phyloP scores from a whole-genome alignment of 2,113 vertebrate genomes.

The Cebidichthys violaceus region DNA sequence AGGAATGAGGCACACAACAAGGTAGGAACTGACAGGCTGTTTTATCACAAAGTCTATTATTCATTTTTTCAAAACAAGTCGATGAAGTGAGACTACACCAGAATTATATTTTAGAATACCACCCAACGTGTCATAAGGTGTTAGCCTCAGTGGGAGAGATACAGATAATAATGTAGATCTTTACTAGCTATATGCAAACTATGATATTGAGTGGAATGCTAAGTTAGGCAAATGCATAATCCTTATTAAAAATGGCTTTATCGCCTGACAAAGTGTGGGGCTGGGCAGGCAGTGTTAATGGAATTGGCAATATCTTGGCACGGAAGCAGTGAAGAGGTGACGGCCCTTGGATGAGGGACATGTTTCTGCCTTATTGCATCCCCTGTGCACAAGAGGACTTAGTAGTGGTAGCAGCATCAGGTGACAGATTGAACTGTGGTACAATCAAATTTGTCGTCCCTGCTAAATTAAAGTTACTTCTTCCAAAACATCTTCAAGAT shows the following conservation, averaged over 20 bases:
- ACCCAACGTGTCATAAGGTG: neutral
- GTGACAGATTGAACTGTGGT: neutral
- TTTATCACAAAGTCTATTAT: slow-evolving; percentile 38
- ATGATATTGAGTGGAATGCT: neutral
- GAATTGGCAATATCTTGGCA: slow-evolving; percentile 23
- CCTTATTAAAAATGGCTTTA: slow-evolving; percentile 36
- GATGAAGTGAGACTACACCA: slow-evolving; percentile 17
- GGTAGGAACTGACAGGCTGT: slow-evolving; percentile 27
- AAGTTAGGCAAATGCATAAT: slow-evolving; percentile 29
- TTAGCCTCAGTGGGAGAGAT: neutral
- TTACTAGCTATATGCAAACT: slow-evolving; percentile 12
- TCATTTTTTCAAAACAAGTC: slow-evolving; percentile 42
- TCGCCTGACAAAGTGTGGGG: slow-evolving; percentile 11
- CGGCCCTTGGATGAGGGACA: slow-evolving; percentile 4
- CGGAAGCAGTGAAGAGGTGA: slow-evolving; percentile 18
- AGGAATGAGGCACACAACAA: slow-evolving; percentile 46
- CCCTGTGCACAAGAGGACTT: neutral
- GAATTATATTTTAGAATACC: slow-evolving; percentile 35
- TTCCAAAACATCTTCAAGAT: neutral
- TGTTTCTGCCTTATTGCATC: slow-evolving; percentile 29
- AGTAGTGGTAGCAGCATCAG: neutral
- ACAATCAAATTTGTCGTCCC: neutral
- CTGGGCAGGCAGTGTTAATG: slow-evolving; percentile 16
- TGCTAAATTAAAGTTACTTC: neutral
- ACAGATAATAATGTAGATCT: slow-evolving; percentile 15